These are phyloP conservation scores for Periparus ater DNA, from an alignment of 2,797 vertebrate species.

Conservation along the genomic window DNA sequence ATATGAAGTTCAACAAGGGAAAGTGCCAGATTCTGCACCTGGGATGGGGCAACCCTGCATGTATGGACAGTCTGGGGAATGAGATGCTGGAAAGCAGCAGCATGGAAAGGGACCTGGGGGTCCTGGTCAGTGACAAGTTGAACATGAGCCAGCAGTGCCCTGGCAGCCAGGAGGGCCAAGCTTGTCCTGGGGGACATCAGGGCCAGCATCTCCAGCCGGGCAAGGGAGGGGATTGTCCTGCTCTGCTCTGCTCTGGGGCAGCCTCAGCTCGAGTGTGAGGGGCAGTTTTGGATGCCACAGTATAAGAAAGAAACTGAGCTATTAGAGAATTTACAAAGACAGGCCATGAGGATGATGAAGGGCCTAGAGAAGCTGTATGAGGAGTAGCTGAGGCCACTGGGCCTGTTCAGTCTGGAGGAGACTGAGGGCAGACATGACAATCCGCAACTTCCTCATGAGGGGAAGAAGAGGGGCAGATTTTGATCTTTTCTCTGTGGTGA, in stretches of 20 bases:
- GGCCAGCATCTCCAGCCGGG: fast-evolving
- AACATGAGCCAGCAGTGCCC: neutral
- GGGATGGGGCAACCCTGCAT: neutral
- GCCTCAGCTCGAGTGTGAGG: neutral
- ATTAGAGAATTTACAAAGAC: neutral
- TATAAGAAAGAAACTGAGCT: neutral
- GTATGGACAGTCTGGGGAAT: neutral
- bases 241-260: fast-evolving
- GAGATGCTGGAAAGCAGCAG: fast-evolving
- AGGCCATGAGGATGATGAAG: neutral
- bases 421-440: neutral
- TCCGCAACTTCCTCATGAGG: neutral
- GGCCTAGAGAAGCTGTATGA: fast-evolving
- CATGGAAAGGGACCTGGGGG: neutral
- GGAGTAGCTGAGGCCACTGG: neutral
- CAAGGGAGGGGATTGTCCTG: neutral
- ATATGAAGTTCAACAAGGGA: neutral
- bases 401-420: neutral
- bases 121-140: neutral
- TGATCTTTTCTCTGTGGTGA: neutral
- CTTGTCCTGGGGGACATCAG: fast-evolving
- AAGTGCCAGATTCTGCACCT: neutral
- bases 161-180: neutral
- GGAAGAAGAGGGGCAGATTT: neutral
- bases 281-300: neutral